Evolutionary conservation across 2,888 invertebrate genomes (phyloP).

Genomic region (Incurvaria masculella): DNA sequence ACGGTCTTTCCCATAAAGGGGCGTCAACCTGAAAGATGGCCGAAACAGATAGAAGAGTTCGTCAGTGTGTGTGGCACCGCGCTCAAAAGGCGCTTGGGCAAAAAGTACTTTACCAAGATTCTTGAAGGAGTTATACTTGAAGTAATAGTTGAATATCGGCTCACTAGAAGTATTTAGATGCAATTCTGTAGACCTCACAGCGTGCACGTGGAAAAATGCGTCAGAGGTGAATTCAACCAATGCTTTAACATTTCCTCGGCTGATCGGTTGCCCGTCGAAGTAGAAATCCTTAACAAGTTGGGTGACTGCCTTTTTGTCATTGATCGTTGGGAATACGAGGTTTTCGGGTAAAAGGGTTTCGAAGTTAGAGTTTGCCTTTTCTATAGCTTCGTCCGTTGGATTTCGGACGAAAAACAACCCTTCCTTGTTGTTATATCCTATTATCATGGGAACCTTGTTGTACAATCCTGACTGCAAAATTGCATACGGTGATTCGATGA

Average conservation of each 20-base stretch:
- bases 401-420: slow-evolving; percentile 39
- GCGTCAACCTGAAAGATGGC: slow-evolving; percentile 18
- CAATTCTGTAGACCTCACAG: slow-evolving; percentile 30
- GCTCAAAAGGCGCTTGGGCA: slow-evolving; percentile 18
- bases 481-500: slow-evolving; percentile 35
- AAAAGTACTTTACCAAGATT: slow-evolving; percentile 33
- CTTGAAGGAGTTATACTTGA: slow-evolving; percentile 35
- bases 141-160: slow-evolving; percentile 38
- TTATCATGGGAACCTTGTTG: slow-evolving; percentile 37
- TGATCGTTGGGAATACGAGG: slow-evolving; percentile 33
- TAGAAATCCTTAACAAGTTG: slow-evolving; percentile 31
- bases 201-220: slow-evolving; percentile 32
- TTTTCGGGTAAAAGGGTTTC: slow-evolving; percentile 33
- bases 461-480: slow-evolving; percentile 33
- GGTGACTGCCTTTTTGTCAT: slow-evolving; percentile 27
- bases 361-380: slow-evolving; percentile 32
- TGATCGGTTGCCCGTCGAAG: slow-evolving; percentile 26
- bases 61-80: slow-evolving; percentile 37
- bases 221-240: slow-evolving; percentile 35
- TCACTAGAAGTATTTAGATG: slow-evolving; percentile 26
- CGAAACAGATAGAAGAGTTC: slow-evolving; percentile 45
- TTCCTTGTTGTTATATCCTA: slow-evolving; percentile 33
- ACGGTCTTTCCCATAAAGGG: background rate
- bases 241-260: slow-evolving; percentile 21
- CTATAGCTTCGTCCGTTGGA: slow-evolving; percentile 25